These are phyloP conservation scores for Embidobia sp. DNA, from an alignment of 2,888 invertebrate genomes.

Conservation along the genomic window DNA sequence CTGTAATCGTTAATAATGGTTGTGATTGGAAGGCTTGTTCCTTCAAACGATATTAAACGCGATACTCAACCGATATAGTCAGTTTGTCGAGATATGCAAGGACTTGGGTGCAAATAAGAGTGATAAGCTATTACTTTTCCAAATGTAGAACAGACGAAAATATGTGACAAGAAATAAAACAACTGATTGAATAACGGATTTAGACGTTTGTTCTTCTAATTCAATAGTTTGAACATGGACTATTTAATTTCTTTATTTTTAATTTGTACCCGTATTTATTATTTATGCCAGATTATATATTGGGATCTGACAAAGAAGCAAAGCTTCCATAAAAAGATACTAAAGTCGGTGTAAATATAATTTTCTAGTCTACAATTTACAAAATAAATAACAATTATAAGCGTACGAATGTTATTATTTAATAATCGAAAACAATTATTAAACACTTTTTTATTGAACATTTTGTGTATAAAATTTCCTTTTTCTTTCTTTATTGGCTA, in stretches of 20 bases:
- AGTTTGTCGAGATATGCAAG: conserved; percentile 29
- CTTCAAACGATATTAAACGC: conserved; percentile 37
- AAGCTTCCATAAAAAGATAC: too few relatives aligned
- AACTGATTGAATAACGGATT: conserved; percentile 16
- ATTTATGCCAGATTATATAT: too few relatives aligned
- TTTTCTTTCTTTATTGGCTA: too few relatives aligned
- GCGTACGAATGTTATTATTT: too few relatives aligned
- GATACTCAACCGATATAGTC: conserved; percentile 34
- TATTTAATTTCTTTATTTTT: neutral
- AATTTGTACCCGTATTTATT: neutral
- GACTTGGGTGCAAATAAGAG: conserved; percentile 38
- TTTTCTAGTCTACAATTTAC: too few relatives aligned
- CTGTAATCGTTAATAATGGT: conserved; percentile 45
- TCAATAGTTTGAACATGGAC: neutral
- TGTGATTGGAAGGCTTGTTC: conserved; percentile 40
- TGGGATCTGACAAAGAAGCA: too few relatives aligned
- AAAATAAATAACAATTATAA: too few relatives aligned
- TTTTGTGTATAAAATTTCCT: too few relatives aligned
- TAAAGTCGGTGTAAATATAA: too few relatives aligned
- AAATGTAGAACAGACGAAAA: conserved; percentile 58
- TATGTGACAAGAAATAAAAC: conserved; percentile 44
- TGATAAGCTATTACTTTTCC: conserved; percentile 35
- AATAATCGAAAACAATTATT: too few relatives aligned
- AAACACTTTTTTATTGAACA: too few relatives aligned
- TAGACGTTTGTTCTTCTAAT: neutral